Evolutionary conservation across 2,797 vertebrate genomes (phyloP), one percentile per base, ranked within the genome.

Genomic region (Enteromius fasciolatus): DNA sequence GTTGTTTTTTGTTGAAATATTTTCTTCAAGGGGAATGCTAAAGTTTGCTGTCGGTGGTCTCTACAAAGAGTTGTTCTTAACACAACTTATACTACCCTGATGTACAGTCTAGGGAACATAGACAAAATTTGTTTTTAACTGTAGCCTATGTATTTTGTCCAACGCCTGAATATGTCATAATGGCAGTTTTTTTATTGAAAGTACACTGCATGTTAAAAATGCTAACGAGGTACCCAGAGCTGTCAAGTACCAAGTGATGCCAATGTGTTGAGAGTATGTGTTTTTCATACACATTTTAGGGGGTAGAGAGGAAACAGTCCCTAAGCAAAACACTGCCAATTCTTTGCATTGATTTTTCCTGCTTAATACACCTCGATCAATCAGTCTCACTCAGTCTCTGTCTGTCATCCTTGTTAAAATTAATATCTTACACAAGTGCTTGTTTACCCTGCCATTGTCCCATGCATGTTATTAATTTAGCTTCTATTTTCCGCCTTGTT

Each of bases 401-500:
- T n/a, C 23, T 63, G 20, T 44, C 33, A 61, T 11, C 18, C 36
- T 67, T 23, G 61, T 23, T 31, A 6, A 67, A 61, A 50, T 28
- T 18, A 36, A n/a, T 50, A n/a, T 52, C 4, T 41, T 46, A 39
- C 20, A 44, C 11, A 48, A 50, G 12, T 79, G 41, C 44, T 75
- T 75, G 33, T 79, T 83, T 75, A 69, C 25, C 18, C 48, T 28
- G 68, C 17, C 3, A 6, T 50, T 54, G 72, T 66, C 64, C 61
- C 44, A 39, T 76, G 48, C 73, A 39, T 48, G 28, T 67, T 83
- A 67, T 31, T 64, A 23, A 78, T 83, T 80, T 83, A 33, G 3
- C 12, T 77, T 50, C 61, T 86, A 7, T 72, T 85, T 80, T 73
- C 57, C 2, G 3, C 64, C 28, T 73, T 84, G 54, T 85, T 66